Evolutionary conservation across 2,888 invertebrate genomes (phyloP).

Genomic region (Amblyjoppa proteus): DNA sequence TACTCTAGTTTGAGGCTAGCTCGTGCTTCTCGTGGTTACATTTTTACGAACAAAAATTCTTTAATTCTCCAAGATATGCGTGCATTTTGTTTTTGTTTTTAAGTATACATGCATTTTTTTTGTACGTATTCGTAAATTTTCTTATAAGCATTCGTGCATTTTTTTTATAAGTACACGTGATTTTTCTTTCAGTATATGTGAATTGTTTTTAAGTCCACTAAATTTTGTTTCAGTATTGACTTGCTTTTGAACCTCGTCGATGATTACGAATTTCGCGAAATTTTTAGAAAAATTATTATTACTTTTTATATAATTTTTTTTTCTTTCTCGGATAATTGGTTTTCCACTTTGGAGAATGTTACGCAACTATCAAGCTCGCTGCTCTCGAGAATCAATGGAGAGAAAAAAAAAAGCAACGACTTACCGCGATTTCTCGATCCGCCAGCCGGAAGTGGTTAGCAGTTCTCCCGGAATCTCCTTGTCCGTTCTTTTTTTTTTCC

Average conservation of each 20-base stretch:
- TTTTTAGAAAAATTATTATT: background rate
- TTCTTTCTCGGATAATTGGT: background rate
- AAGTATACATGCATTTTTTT: too few relatives aligned
- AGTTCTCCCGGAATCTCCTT: slow-evolving; percentile 4
- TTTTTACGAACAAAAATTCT: background rate
- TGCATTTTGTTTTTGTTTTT: too few relatives aligned
- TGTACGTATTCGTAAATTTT: too few relatives aligned
- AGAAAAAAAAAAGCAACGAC: slow-evolving; percentile 6
- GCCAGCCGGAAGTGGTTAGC: slow-evolving; percentile 32
- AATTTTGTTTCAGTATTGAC: too few relatives aligned
- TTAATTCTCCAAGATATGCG: background rate
- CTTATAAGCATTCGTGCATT: too few relatives aligned
- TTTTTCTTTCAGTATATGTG: too few relatives aligned
- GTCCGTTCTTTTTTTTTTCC: slow-evolving; percentile 8
- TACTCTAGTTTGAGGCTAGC: background rate
- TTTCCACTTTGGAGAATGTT: background rate
- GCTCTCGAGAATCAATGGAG: background rate
- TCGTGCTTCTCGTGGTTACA: too few relatives aligned
- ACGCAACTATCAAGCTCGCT: too few relatives aligned
- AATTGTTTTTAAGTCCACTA: too few relatives aligned
- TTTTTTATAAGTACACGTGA: too few relatives aligned
- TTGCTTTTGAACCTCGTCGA: too few relatives aligned
- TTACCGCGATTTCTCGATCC: slow-evolving; percentile 49
- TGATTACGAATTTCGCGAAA: too few relatives aligned
- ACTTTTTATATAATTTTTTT: background rate